These are phyloP conservation scores for Drosophila dunni DNA, from an alignment of 1,140 invertebrate species.

Conservation along the genomic window DNA sequence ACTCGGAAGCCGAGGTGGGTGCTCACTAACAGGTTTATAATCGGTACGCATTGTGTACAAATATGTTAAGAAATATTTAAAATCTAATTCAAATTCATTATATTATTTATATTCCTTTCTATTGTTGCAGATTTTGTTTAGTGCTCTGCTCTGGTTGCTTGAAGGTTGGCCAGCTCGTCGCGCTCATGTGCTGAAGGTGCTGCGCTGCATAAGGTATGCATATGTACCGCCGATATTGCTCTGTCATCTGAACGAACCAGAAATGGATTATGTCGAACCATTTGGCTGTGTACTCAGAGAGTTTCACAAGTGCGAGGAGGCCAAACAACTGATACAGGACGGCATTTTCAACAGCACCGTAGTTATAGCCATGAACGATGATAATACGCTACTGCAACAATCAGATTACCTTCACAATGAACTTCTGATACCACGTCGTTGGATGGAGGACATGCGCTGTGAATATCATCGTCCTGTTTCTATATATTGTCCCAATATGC, in stretches of 20 bases:
- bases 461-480: conserved; percentile 29
- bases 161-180: conserved; percentile 37
- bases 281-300: conserved; percentile 16
- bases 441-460: conserved; percentile 35
- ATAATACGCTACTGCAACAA: neutral
- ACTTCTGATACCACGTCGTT: conserved; percentile 22
- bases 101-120: neutral
- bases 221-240: conserved; percentile 41
- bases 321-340: conserved; percentile 19
- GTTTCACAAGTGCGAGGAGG: neutral
- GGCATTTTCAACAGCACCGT: conserved; percentile 45
- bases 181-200: neutral
- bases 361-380: conserved; percentile 21
- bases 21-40: neutral
- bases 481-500: conserved; percentile 43
- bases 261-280: neutral
- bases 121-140: conserved; percentile 31
- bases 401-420: neutral
- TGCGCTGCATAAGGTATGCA: conserved; percentile 34
- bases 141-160: conserved; percentile 30
- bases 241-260: conserved; percentile 14
- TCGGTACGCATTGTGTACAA: neutral
- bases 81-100: too few relatives aligned
- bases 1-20: conserved; percentile 49
- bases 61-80: neutral